phyloP scores from a whole-genome alignment of 1,140 invertebrate species.

The Vollenhovia emeryi region DNA sequence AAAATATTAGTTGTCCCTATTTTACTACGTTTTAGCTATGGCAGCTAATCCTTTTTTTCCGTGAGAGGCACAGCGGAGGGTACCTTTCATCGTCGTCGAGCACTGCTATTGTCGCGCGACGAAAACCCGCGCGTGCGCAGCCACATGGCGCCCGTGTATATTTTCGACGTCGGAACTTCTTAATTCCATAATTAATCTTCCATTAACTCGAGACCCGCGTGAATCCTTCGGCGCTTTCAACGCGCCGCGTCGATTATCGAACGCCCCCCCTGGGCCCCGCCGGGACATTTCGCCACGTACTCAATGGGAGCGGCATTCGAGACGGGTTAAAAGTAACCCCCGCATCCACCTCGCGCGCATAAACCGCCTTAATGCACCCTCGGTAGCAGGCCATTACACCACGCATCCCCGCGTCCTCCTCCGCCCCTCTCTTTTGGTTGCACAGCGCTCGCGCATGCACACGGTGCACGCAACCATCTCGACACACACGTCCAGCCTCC shows the following conservation, averaged over 20 bases:
- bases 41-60: too few relatives aligned
- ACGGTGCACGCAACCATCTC: not conserved
- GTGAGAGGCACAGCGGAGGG: too few relatives aligned
- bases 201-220: not conserved
- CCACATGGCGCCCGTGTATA: not conserved
- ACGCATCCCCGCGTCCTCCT: conserved; percentile 40
- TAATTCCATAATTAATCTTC: conserved; percentile 49
- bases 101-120: not conserved
- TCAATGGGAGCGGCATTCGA: conserved; percentile 73
- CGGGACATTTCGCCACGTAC: conserved; percentile 54
- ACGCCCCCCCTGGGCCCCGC: conserved; percentile 20
- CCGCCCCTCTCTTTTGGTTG: not conserved
- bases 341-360: conserved; percentile 74
- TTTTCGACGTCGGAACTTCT: conserved; percentile 4
- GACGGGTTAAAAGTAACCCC: conserved; percentile 77
- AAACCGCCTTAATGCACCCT: conserved; percentile 78
- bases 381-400: conserved; percentile 74
- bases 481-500: conserved; percentile 16
- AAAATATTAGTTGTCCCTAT: too few relatives aligned
- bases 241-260: conserved; percentile 60
- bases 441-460: conserved; percentile 24
- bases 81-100: not conserved
- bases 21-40: too few relatives aligned
- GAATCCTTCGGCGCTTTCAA: conserved; percentile 16
- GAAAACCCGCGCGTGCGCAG: not conserved